Base-by-base conservation (phyloP, 1,140 invertebrate species). In the Microplitis mediator region DNA sequence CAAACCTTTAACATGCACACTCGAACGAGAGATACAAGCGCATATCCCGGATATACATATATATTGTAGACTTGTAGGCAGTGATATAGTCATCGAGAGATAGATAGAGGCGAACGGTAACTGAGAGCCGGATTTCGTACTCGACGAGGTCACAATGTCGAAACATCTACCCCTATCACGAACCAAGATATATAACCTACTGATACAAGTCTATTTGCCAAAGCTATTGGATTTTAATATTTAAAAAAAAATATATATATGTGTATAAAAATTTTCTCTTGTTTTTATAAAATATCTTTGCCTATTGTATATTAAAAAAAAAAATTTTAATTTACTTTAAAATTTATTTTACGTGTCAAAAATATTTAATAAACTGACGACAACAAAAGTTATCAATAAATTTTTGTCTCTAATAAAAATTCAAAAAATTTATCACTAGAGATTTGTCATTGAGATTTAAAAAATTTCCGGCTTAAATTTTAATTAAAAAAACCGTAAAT, bases 181-280 rank as follows among this genome's bases (percentile, higher is more conserved):
- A 13, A 78, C 78, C 79, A 79, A 77, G 75, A 74, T 75, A 75
- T 74, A 79, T 76, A 81, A 78, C 80, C 74, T 75, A 78, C 75
- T 78, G 81, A 82, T 82, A 82, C 76, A 77, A 77, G 78, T 82
- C 77, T 78, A 83, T 84, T 79, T 75, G 78, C 78, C 79, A 79
- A 83, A 82, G 80, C 76, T 79, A 80, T 82, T 72, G 79, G 76
- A 80, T 82, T 82, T 77, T 74, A 31, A 35, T 62, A 16, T 31
- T 31, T 14, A 36, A 13, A 62, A 11, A 11, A 35, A 31, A 16
- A 23, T 1, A 23, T 23, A 23, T 23, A 23, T 23, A 23, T 23
- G 2, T 1, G 23, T 23, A 23, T 23, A 2, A 23, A 23, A 23
- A 23, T 23, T 23, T 23, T 2, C 23, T 23, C 23, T 23, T 23